These are phyloP conservation scores for Glossophaga mutica DNA, from an alignment of 2,797 vertebrate genomes.

Conservation along the genomic window DNA sequence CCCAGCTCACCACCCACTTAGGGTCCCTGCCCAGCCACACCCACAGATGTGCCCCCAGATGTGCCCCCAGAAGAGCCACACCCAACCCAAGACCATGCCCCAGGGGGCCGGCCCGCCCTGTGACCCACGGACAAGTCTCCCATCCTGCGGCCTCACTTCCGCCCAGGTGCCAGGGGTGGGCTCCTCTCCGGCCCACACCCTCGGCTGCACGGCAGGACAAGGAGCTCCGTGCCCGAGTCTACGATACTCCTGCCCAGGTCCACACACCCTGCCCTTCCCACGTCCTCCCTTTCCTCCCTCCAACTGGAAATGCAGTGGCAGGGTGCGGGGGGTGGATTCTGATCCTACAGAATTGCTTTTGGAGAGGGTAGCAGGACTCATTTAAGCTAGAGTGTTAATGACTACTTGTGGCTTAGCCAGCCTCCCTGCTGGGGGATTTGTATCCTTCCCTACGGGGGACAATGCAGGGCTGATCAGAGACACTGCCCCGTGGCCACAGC, in stretches of 20 bases:
- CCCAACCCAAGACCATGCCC: no score
- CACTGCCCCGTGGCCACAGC: not conserved
- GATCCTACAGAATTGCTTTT: not conserved
- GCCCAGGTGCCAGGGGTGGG: not conserved
- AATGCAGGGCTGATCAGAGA: not conserved
- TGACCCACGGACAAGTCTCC: not conserved
- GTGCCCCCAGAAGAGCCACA: not conserved
- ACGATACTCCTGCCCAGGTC: not conserved
- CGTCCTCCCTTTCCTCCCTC: no score
- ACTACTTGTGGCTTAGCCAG: not conserved
- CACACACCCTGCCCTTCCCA: not conserved
- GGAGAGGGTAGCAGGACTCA: not conserved
- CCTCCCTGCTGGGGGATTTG: not conserved
- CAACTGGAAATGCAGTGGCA: not conserved
- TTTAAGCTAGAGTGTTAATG: no score
- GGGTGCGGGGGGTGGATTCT: not conserved
- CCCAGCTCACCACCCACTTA: accelerated
- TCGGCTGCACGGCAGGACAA: accelerated
- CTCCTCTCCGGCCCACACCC: accelerated
- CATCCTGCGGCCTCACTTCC: not conserved
- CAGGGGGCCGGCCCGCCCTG: not conserved
- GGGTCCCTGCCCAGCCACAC: accelerated
- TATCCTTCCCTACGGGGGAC: not conserved
- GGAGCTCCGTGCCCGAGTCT: not conserved
- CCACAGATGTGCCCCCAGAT: not conserved